Evolutionary conservation across 2,113 vertebrate genomes (phyloP).

Genomic region (Pelecanoides urinatrix): DNA sequence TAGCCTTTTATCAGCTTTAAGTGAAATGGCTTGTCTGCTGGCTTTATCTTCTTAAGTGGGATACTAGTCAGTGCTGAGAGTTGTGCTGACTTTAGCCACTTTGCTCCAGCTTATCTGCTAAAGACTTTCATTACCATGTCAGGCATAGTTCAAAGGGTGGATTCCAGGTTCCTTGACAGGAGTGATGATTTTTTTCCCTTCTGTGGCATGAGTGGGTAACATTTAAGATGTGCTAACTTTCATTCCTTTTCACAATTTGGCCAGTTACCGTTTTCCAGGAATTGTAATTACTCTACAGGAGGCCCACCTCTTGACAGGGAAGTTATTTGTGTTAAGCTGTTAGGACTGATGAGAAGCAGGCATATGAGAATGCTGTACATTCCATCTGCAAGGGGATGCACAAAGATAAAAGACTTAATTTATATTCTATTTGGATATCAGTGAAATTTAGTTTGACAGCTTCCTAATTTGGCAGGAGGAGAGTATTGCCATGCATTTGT

Average conservation of each 20-base stretch:
- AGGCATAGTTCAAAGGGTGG: background rate
- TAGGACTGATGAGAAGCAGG: conserved; percentile 15
- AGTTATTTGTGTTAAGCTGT: conserved; percentile 6
- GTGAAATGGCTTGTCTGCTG: background rate
- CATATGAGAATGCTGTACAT: conserved; percentile 17
- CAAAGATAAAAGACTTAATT: conserved; percentile 52
- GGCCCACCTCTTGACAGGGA: background rate
- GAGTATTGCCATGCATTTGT: background rate
- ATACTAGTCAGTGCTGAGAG: background rate
- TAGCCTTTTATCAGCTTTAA: background rate
- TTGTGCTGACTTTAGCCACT: background rate
- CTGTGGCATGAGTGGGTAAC: background rate
- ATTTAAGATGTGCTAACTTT: background rate
- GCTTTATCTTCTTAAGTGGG: background rate
- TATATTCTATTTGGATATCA: conserved; percentile 27
- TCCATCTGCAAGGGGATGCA: conserved; percentile 26
- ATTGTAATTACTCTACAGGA: background rate
- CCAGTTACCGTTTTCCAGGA: background rate
- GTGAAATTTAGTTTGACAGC: conserved; percentile 37
- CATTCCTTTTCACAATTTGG: background rate
- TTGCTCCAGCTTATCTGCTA: background rate
- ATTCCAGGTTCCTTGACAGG: background rate
- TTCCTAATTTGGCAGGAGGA: conserved; percentile 37
- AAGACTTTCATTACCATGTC: background rate
- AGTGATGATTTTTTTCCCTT: background rate